These are phyloP conservation scores for Cyanistes caeruleus DNA, from an alignment of 2,113 vertebrate species.

Conservation along the genomic window DNA sequence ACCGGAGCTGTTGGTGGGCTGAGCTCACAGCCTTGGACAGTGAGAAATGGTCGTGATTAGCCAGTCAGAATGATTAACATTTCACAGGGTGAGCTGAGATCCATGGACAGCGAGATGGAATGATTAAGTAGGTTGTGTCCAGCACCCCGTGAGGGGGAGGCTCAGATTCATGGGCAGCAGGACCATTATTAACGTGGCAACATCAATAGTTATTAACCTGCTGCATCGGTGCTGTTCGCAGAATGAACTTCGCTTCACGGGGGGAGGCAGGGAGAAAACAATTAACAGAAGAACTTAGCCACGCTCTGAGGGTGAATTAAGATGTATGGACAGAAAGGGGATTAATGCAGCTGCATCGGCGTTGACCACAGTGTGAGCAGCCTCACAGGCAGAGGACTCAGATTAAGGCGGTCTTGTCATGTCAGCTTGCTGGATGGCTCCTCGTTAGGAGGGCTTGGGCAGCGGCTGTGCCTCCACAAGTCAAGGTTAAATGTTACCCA, in stretches of 20 bases:
- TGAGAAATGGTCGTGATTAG: slow-evolving; percentile 70
- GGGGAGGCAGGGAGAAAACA: slow-evolving; percentile 32
- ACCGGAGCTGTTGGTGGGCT: not conserved
- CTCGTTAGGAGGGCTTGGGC: slow-evolving; percentile 5
- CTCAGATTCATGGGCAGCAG: slow-evolving; percentile 23
- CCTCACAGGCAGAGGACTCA: slow-evolving; percentile 5
- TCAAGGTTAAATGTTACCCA: slow-evolving; percentile 58
- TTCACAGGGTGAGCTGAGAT: slow-evolving; percentile 46
- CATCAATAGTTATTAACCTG: slow-evolving; percentile 71
- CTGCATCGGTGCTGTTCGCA: not conserved
- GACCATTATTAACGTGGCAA: not conserved
- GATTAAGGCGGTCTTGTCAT: slow-evolving; percentile 50
- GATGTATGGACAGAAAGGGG: slow-evolving; percentile 39
- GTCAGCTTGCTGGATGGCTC: slow-evolving; percentile 40
- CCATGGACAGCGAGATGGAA: not conserved
- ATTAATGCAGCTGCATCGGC: slow-evolving; percentile 48
- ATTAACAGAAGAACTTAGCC: slow-evolving; percentile 43
- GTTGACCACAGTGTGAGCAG: slow-evolving; percentile 17
- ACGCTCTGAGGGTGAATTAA: slow-evolving; percentile 19
- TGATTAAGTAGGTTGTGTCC: slow-evolving; percentile 57
- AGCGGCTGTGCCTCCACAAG: slow-evolving; percentile 11
- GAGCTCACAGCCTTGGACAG: slow-evolving; percentile 51
- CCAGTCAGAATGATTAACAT: slow-evolving; percentile 66
- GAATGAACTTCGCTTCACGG: slow-evolving; percentile 34
- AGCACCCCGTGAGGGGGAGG: not conserved